Evolutionary conservation across 2,888 invertebrate genomes (phyloP).

Genomic region (Volucella inflata): DNA sequence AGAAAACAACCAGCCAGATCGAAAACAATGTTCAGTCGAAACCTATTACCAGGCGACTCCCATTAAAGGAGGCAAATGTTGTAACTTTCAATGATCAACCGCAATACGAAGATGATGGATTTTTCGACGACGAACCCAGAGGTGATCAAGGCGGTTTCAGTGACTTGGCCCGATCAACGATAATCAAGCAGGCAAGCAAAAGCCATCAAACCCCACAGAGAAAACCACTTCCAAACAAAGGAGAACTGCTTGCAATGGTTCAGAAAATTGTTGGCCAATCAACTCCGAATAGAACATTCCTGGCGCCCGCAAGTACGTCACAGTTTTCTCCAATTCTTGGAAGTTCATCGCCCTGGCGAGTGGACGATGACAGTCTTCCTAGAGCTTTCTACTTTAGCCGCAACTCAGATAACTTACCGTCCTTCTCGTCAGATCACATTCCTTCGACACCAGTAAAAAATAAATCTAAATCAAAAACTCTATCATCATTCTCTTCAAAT

Average conservation of each 20-base stretch:
- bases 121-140: constrained; percentile 5
- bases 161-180: constrained; percentile 79
- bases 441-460: constrained; percentile 77
- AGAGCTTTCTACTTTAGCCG: constrained; percentile 79
- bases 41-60: background rate
- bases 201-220: constrained; percentile 54
- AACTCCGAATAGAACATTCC: constrained; percentile 78
- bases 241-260: constrained; percentile 78
- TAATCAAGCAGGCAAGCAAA: constrained; percentile 78
- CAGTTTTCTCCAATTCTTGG: constrained; percentile 78
- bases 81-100: constrained; percentile 27
- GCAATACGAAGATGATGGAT: constrained; percentile 20
- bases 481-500: constrained; percentile 77
- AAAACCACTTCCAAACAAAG: constrained; percentile 64
- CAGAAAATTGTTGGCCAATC: constrained; percentile 78
- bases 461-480: constrained; percentile 52
- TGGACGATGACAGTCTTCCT: constrained; percentile 79
- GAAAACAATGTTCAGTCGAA: constrained; percentile 6
- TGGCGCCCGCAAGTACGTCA: background rate
- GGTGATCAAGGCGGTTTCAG: constrained; percentile 76
- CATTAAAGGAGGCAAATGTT: background rate
- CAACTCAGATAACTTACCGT: constrained; percentile 80
- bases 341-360: constrained; percentile 81
- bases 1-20: constrained; percentile 12
- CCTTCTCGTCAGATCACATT: constrained; percentile 82